A percentile compares a stretch with the other conserved stretches of the same genome.
Evolutionary conservation across 2,797 vertebrate species (phyloP).

Genomic region (Sitta carolinensis): DNA sequence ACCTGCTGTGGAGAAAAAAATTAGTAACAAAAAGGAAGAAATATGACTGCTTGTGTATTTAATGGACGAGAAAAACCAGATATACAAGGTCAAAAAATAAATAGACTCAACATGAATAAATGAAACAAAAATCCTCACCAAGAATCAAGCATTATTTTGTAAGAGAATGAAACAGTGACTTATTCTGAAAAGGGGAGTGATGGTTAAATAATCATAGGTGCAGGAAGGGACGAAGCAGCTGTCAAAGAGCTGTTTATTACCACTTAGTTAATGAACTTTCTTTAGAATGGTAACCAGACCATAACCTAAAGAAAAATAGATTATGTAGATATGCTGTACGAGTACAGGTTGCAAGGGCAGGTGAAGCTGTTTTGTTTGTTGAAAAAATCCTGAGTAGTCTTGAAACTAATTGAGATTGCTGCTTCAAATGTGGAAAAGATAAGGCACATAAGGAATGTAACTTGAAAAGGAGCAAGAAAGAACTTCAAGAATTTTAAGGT

Average conservation of each 20-base stretch:
- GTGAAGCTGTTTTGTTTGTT: background rate
- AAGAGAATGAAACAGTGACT: background rate
- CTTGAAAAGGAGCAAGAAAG: background rate
- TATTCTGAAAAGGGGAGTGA: background rate
- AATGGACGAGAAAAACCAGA: background rate
- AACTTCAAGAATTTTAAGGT: background rate
- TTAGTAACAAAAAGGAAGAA: background rate
- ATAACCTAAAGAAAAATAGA: background rate
- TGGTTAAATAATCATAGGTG: background rate
- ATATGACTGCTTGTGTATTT: background rate
- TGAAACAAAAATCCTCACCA: fast-evolving
- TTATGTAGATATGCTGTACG: background rate
- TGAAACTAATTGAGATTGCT: background rate
- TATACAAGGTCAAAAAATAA: background rate
- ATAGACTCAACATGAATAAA: background rate
- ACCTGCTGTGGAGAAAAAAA: background rate
- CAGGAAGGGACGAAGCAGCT: background rate
- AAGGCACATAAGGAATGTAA: background rate
- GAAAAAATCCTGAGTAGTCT: background rate
- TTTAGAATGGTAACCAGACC: background rate
- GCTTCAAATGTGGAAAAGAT: background rate
- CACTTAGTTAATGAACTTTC: background rate
- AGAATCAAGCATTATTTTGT: background rate
- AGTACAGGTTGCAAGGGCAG: background rate
- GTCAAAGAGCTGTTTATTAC: background rate